A percentile compares a stretch with the other conserved stretches of the same genome.
These are phyloP conservation scores for Pteruthius melanotis DNA, from an alignment of 2,113 vertebrate species.

Conservation along the genomic window DNA sequence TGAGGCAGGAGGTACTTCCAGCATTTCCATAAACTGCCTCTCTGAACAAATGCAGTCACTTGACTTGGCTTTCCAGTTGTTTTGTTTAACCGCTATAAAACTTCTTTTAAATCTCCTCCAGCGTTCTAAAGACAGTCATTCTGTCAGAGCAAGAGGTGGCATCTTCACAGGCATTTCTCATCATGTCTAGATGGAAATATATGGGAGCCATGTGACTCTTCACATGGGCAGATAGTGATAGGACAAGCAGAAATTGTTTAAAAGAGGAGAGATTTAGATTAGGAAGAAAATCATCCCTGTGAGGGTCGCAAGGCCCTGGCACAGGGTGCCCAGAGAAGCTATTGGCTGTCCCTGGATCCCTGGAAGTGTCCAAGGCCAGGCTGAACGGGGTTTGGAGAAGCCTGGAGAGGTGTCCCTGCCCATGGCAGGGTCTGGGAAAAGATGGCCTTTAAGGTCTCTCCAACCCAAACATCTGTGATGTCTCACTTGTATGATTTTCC, in stretches of 20 bases:
- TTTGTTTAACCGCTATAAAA: not conserved
- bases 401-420: not conserved
- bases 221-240: not conserved
- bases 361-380: not conserved
- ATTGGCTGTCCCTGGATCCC: not conserved
- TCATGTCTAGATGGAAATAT: not conserved
- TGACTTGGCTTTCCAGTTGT: not conserved
- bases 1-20: not conserved
- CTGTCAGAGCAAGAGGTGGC: not conserved
- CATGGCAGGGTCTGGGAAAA: not conserved
- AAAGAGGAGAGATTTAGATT: not conserved
- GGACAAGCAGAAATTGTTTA: not conserved
- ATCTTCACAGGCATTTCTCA: not conserved
- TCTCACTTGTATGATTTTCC: not conserved
- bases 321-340: not conserved
- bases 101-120: not conserved
- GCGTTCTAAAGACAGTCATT: not conserved
- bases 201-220: not conserved
- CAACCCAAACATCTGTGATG: not conserved
- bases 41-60: not conserved
- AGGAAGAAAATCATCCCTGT: not conserved
- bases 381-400: rapidly evolving
- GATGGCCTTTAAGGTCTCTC: not conserved
- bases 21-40: not conserved
- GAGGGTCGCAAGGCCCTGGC: not conserved